Base-by-base conservation (phyloP, 2,888 invertebrate species). In the Malthinus seriepunctatus region DNA sequence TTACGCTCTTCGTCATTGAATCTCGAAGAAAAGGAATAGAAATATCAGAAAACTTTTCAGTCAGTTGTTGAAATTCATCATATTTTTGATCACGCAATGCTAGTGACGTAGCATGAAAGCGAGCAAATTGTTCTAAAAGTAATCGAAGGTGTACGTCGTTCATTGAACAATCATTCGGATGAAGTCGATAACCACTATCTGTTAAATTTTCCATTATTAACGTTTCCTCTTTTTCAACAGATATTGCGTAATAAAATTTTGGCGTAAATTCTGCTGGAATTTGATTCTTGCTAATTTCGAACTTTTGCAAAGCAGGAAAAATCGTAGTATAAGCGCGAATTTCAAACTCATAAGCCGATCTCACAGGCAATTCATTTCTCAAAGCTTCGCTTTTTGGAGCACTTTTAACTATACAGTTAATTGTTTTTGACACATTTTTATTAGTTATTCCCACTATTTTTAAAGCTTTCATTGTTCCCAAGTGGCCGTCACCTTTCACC, bases 181-280 rank as follows among this genome's bases (percentile, higher is more conserved):
- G 37, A 5, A 51, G 11, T n/a, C 32, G 7, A 15, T 44, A 51
- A 15, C 44, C 44, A 12, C n/a, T 23, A 39, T 51, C 15, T n/a
- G 9, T 44, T 9, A 51, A 33, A 23, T 51, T 34, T 51, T 51
- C 44, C 7, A 44, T 8, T 23, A 51, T 33, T 9, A 51, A 4
- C 2, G 32, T 32, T 44, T 51, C 51, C 6, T 51, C 31, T 10
- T 12, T 45, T 8, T 42, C 31, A 8, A 35, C 31, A n/a, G 44
- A 37, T 32, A 60, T 68, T 0, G 67, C 61, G 32, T 64, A 60
- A 55, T 69, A 72, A 55, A 68, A 70, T 55, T 66, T 67, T 1
- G 72, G 48, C 6, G 64, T 59, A 33, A 63, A 63, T n/a, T 45
- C 33, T 35, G 70, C 67, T 1, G 48, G 35, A 12, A 61, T 46